These are phyloP conservation scores for Macrophya alboannulata DNA, from an alignment of 2,888 invertebrate species.

Conservation along the genomic window DNA sequence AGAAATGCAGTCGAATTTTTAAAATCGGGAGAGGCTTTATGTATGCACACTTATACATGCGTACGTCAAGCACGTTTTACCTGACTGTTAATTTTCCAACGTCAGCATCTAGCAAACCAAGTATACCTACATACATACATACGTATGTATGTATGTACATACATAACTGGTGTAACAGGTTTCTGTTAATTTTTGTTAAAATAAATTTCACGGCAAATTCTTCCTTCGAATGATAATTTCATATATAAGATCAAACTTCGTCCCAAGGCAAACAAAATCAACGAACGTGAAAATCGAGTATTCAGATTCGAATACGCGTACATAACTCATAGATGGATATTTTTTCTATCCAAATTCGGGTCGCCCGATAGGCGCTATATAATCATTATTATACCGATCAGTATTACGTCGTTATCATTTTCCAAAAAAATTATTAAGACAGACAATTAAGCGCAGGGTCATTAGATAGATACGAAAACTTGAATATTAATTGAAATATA, in stretches of 20 bases:
- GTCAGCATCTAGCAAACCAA: neutral
- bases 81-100: neutral
- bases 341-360: neutral
- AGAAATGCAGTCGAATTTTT: neutral
- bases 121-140: neutral
- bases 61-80: neutral
- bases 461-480: constrained; percentile 3
- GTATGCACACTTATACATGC: neutral
- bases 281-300: neutral
- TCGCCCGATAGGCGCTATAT: no score
- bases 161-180: constrained; percentile 32
- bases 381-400: neutral
- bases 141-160: no score
- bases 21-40: neutral
- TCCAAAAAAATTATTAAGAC: neutral
- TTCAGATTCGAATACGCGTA: neutral
- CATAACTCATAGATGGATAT: neutral
- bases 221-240: neutral
- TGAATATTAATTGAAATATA: neutral
- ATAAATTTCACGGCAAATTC: neutral
- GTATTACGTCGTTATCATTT: neutral
- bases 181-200: constrained; percentile 27
- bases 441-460: neutral
- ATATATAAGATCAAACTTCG: neutral
- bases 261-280: neutral